These are phyloP conservation scores for Campylorhamphus procurvoides DNA, from an alignment of 2,113 vertebrate species.

Conservation along the genomic window DNA sequence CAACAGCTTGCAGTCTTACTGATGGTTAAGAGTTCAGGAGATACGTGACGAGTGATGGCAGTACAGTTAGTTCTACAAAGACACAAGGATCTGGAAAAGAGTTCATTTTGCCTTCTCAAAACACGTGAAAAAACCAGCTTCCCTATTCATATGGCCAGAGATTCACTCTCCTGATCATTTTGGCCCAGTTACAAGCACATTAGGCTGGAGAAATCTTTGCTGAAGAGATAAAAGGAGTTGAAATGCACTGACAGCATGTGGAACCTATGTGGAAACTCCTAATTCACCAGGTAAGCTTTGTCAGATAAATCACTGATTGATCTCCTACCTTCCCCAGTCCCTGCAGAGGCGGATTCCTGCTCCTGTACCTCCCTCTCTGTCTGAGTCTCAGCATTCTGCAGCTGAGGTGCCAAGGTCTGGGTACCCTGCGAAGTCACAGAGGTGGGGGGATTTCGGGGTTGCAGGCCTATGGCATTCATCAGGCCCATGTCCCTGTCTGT, in stretches of 20 bases:
- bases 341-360: conserved; percentile 74
- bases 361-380: conserved; percentile 91
- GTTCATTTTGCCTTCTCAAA: not conserved
- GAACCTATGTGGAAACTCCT: not conserved
- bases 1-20: not conserved
- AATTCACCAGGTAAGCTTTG: not conserved
- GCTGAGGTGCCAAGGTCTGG: conserved; percentile 91
- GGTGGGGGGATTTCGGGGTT: conserved; percentile 91
- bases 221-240: not conserved
- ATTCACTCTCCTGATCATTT: not conserved
- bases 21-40: not conserved
- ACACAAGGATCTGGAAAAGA: not conserved
- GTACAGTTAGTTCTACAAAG: not conserved
- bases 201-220: not conserved
- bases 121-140: not conserved
- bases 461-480: conserved; percentile 97
- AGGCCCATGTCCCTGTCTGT: conserved; percentile 97
- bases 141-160: not conserved
- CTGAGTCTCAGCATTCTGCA: conserved; percentile 96
- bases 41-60: not conserved
- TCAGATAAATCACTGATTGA: not conserved
- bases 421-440: conserved; percentile 98
- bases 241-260: not conserved
- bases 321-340: conserved; percentile 75
- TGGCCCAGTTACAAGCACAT: not conserved